Base-by-base conservation (phyloP, 2,797 vertebrate species). In the Buphagus erythrorhynchus region DNA sequence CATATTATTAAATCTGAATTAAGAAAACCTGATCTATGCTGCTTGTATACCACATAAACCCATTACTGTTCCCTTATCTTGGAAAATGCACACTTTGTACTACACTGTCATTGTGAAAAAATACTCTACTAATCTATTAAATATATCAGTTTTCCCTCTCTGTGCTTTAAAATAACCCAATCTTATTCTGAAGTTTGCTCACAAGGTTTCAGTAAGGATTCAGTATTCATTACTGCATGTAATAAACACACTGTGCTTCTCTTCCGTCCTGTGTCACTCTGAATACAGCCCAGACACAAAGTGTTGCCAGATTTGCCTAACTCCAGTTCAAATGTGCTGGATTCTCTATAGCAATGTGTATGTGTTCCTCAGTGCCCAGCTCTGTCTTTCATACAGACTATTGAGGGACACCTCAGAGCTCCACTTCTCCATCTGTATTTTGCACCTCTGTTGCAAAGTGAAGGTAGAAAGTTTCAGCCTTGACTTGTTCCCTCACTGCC, bases 1-100 rank as follows among this genome's bases (percentile, higher is more conserved):
- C 46, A 52, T 28, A 90, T 83, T 88, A 96, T 75, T 75, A 84
- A 86, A 88, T 83, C 20, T 51, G 16, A 72, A 86, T 65, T 80
- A 68, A 62, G 54, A 93, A 91, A 83, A 72, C 4, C 38, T 65
- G 40, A 68, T 54, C 52, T 68, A 29, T 36, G 46, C 13, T 31
- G 48, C 22, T 62, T 72, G 16, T 36, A 35, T 57, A 46, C 16
- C 21, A 46, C 20, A 51, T 29, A 87, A 79, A 72, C 26, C 24
- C 58, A 78, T 55, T 61, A 87, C 5, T 43, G 12, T 45, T 84
- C 54, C 35, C 19, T 73, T 65, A 62, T n/a, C 35, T 48, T 45
- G 26, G n/a, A 42, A 54, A 86, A 73, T 4, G 6, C 89, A 55
- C 11, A 31, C 72, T 79, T 62, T 28, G 9, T 38, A 63, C 13